A percentile compares a stretch with the other conserved stretches of the same genome.
These are phyloP conservation scores for Gila robusta DNA, from an alignment of 2,797 vertebrate genomes.

Conservation along the genomic window DNA sequence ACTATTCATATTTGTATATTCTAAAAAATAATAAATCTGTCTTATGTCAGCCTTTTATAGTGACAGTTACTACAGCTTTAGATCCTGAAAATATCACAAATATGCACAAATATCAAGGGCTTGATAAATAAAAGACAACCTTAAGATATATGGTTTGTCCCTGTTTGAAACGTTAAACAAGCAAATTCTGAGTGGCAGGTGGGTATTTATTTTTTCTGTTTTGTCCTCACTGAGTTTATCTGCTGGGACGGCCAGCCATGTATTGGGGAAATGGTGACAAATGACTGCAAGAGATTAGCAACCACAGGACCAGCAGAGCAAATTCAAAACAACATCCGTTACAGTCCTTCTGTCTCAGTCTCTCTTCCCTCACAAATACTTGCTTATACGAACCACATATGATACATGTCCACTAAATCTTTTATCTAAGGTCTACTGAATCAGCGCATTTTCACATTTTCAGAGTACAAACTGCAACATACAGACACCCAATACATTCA, in stretches of 20 bases:
- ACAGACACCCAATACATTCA: background rate
- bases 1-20: background rate
- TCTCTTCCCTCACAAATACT: constrained; percentile 19
- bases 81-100: background rate
- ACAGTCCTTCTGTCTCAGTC: constrained; percentile 52
- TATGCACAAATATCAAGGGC: background rate
- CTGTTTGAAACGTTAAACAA: constrained; percentile 48
- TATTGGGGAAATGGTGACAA: constrained; percentile 83
- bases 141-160: background rate
- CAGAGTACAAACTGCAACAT: background rate
- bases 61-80: background rate
- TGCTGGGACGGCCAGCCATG: constrained; percentile 70
- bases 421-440: background rate
- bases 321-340: constrained; percentile 72
- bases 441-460: background rate
- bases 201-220: constrained; percentile 72
- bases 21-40: background rate
- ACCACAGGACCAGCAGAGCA: constrained; percentile 77
- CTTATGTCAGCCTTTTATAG: background rate
- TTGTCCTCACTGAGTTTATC: constrained; percentile 75
- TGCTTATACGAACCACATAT: background rate
- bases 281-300: constrained; percentile 82
- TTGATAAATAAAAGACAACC: background rate
- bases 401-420: background rate
- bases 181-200: constrained; percentile 54